Evolutionary conservation across 2,888 invertebrate species (phyloP).

Genomic region (Anoncus sp.): DNA sequence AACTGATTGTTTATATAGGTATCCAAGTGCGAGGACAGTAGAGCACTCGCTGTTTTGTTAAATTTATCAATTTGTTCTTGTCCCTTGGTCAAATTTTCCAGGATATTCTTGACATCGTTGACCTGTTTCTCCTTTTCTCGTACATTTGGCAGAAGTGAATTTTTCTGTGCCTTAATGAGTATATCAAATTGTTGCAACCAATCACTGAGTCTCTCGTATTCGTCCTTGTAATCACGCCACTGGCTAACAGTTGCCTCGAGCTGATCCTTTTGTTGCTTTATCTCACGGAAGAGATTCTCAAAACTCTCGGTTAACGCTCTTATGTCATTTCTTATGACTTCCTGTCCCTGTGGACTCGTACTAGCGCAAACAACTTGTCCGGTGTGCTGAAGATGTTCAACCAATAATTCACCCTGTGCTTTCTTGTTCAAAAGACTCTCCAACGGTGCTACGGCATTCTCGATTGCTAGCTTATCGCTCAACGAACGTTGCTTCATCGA

Average conservation of each 20-base stretch:
- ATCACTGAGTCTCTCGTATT: constrained; percentile 95
- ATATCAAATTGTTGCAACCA: constrained; percentile 97
- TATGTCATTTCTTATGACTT: constrained; percentile 93
- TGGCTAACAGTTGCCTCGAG: constrained; percentile 92
- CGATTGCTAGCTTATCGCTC: constrained; percentile 94
- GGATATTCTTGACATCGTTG: constrained; percentile 90
- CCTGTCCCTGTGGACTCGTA: constrained; percentile 92
- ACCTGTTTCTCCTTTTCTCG: constrained; percentile 95
- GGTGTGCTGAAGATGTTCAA: constrained; percentile 94
- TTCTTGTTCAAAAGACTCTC: constrained; percentile 94
- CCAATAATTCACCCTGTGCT: constrained; percentile 94
- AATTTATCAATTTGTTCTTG: constrained; percentile 93
- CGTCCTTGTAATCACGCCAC: constrained; percentile 96
- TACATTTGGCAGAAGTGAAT: constrained; percentile 91
- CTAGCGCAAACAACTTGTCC: constrained; percentile 94
- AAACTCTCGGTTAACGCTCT: constrained; percentile 93
- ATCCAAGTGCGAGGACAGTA: constrained; percentile 93
- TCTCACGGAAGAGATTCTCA: constrained; percentile 92
- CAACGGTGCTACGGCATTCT: constrained; percentile 94
- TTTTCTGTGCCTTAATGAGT: constrained; percentile 95
- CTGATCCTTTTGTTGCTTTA: constrained; percentile 93
- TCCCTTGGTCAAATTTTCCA: constrained; percentile 90
- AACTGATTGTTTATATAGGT: constrained; percentile 95
- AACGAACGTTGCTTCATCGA: constrained; percentile 93
- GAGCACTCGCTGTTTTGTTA: constrained; percentile 90